A percentile compares a stretch with the other conserved stretches of the same genome.
Evolutionary conservation across 35 echinoderm and acorn worm genomes (phyloP).

Genomic region (Diadema setosum): DNA sequence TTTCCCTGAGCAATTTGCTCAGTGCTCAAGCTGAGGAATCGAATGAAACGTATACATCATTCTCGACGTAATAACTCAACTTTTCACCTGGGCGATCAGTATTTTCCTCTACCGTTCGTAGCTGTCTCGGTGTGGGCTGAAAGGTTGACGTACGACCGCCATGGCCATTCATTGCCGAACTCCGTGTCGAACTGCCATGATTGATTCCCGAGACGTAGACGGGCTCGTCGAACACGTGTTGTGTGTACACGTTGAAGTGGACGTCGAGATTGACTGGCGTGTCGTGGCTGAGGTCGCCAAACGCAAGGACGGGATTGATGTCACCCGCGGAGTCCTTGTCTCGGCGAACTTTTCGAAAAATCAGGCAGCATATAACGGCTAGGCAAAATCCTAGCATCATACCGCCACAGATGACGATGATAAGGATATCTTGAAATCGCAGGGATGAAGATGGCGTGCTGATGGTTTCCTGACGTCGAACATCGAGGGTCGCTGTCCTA

Average conservation of each 20-base stretch:
- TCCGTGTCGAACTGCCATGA: neutral
- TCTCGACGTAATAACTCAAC: neutral
- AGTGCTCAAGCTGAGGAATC: neutral
- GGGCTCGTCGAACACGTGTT: neutral
- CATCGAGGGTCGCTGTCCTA: too few relatives aligned
- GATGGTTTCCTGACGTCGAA: neutral
- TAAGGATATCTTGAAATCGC: too few relatives aligned
- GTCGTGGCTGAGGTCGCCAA: neutral
- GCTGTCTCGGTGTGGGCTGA: neutral
- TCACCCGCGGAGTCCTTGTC: neutral
- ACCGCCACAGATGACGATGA: neutral
- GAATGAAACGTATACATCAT: neutral
- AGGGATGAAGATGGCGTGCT: too few relatives aligned
- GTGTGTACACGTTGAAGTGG: neutral
- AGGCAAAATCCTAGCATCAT: neutral
- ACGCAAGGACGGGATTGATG: constrained; percentile 6
- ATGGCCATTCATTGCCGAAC: neutral
- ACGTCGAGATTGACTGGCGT: neutral
- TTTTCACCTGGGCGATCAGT: neutral
- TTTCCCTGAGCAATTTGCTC: neutral
- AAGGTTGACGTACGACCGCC: neutral
- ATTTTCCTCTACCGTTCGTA: neutral
- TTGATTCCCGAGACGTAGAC: neutral
- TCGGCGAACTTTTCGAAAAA: neutral
- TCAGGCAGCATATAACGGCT: neutral